phyloP scores from a whole-genome alignment of 1,140 invertebrate species.

The Varroa destructor region DNA sequence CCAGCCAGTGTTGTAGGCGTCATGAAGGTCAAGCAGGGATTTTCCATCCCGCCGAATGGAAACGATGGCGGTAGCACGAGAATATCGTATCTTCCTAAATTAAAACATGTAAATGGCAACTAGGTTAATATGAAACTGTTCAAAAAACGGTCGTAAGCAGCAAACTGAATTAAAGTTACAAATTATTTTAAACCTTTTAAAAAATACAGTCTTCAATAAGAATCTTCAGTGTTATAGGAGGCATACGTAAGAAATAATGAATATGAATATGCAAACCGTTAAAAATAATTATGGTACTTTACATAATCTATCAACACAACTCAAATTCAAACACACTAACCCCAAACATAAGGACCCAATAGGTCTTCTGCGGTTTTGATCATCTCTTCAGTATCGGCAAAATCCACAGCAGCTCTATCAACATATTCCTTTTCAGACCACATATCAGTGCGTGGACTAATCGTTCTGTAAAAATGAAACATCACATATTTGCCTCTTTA shows the following conservation, averaged over 20 bases:
- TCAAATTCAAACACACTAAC: not conserved
- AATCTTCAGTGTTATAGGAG: too few species aligned
- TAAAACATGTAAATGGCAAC: not conserved
- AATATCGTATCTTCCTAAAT: conserved; percentile 59
- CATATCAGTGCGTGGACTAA: conserved; percentile 65
- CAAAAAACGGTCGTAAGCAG: too few species aligned
- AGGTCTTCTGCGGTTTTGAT: conserved; percentile 61
- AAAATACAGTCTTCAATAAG: too few species aligned
- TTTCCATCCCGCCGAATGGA: conserved; percentile 93
- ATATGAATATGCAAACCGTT: too few species aligned
- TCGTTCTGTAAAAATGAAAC: conserved; percentile 42
- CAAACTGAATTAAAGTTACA: too few species aligned
- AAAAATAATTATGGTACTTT: too few species aligned
- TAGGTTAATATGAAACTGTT: too few species aligned
- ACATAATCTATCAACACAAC: too few species aligned
- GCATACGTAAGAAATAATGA: too few species aligned
- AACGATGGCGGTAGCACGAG: conserved; percentile 83
- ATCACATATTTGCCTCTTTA: not conserved
- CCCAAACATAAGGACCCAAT: conserved; percentile 64
- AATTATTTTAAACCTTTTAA: too few species aligned
- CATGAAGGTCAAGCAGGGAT: conserved; percentile 86
- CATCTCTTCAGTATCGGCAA: conserved; percentile 71
- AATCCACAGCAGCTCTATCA: conserved; percentile 69
- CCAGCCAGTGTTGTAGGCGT: conserved; percentile 81
- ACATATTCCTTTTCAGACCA: conserved; percentile 79